Evolutionary conservation across 2,113 vertebrate species (phyloP), one percentile per base, ranked within the genome.

Genomic region (Stegostoma tigrinum): DNA sequence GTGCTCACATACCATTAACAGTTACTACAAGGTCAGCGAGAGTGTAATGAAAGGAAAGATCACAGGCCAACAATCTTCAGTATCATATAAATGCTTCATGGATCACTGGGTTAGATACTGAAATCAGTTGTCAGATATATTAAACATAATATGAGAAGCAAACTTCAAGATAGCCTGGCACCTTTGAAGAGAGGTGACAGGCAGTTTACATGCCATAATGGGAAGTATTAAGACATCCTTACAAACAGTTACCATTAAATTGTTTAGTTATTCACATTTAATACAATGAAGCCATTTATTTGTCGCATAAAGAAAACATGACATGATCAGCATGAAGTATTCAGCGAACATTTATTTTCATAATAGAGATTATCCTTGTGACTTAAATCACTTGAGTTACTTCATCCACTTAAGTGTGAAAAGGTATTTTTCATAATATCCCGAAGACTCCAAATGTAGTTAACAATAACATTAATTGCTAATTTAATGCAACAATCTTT

Each of bases 21-120:
- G n/a, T n/a, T n/a, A n/a, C n/a, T n/a, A n/a, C n/a, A n/a, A n/a
- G n/a, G n/a, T n/a, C n/a, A n/a, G n/a, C n/a, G n/a, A n/a, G n/a
- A n/a, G n/a, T n/a, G n/a, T n/a, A n/a, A n/a, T n/a, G n/a, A n/a
- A n/a, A n/a, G n/a, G n/a, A n/a, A n/a, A n/a, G n/a, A 95, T 95
- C 66, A 95, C 38, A 95, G 70, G 67, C 67, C 67, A 70, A 95
- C 67, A 91, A 66, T 91, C 61, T 91, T 91, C 89, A 91, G 89
- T 91, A 66, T 91, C 87, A 91, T 91, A 19, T 72, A 72, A 70
- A 95, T 72, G 42, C 45, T 72, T 95, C 93, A 72, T 95, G 38
- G 68, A 95, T 95, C 67, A 95, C 45, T 34, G 94, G 42, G 94
- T 68, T 94, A 91, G 34, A 66, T n/a, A 94, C 24, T 48, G 12